Evolutionary conservation across 1,140 invertebrate species (phyloP), one percentile per base, ranked within the genome.

Genomic region (Fopius arisanus): DNA sequence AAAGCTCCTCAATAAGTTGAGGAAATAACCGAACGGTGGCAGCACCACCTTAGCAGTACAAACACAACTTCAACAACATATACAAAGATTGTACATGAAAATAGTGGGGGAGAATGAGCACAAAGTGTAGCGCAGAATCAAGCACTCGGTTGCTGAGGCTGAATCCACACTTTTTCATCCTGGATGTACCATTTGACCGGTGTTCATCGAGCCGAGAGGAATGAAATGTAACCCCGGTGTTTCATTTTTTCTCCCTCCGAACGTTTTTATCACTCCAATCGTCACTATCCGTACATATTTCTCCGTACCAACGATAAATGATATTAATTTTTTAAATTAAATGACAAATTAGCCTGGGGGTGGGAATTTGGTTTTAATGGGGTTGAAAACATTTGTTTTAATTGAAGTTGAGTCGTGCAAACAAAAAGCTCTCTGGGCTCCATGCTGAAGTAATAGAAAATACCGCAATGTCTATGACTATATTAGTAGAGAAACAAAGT

Each of bases 1-100:
- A n/a, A n/a, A n/a, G n/a, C n/a, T 6, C 6, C 0, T 0, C 19
- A 10, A 0, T 16, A 70, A 6, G 75, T 82, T 77, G 26, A 16
- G 54, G 40, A 43, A 14, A 37, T 59, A 29, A 43, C 19, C 73
- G 26, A 6, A 9, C 70, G 81, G 23, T 79, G 78, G 82, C 81
- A 82, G 81, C 82, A 83, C 75, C 43, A 31, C 65, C 82, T 78
- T 78, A 73, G 12, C n/a, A 51, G 37, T 31, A 7, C 10, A 40
- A 37, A 3, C 14, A 21, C 14, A 29, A 72, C 71, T 77, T 51
- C 10, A 67, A 37, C n/a, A 51, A 19, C 59, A 69, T 73, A 63
- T 59, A 75, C 1, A 28, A 40, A 31, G 41, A 54, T 31, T 75
- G 62, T 37, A 67, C 68, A 16, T 63, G n/a, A 14, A 68, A 54